Evolutionary conservation across 2,797 vertebrate genomes (phyloP).

Genomic region (Dromococcyx pavoninus): DNA sequence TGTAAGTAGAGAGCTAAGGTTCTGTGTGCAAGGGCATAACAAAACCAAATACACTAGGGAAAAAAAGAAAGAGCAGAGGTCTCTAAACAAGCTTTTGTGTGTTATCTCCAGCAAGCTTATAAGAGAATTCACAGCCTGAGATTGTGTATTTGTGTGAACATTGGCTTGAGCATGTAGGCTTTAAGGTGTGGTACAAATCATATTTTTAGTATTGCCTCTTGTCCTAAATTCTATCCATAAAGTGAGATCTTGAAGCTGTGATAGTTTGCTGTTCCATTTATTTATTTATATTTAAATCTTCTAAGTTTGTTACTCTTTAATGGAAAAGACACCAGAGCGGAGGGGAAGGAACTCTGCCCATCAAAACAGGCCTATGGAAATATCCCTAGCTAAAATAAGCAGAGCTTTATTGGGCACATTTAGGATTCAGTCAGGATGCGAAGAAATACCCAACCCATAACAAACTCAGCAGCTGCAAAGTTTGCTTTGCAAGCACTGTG

Average conservation of each 20-base stretch:
- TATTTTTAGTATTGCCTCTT: constrained; percentile 15
- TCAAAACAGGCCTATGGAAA: constrained; percentile 11
- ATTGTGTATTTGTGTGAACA: background rate
- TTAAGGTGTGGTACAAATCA: background rate
- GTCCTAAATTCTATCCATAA: constrained; percentile 28
- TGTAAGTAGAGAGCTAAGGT: background rate
- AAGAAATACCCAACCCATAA: background rate
- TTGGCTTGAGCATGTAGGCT: background rate
- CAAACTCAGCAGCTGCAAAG: background rate
- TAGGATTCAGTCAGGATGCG: constrained; percentile 39
- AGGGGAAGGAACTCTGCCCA: background rate
- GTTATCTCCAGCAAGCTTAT: background rate
- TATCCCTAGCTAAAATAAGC: constrained; percentile 41
- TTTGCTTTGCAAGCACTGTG: background rate
- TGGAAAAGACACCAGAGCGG: constrained; percentile 26
- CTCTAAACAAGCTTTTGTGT: constrained; percentile 6
- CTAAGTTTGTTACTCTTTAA: constrained; percentile 26
- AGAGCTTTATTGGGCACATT: background rate
- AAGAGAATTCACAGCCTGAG: background rate
- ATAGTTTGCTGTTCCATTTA: background rate
- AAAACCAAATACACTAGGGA: background rate
- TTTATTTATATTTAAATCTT: constrained; percentile 18
- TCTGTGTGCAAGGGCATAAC: background rate
- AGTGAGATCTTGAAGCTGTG: background rate
- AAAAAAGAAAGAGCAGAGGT: background rate